Conservation (phyloP, 2,113 vertebrate genomes). For the Engystomops pustulosus region DNA sequence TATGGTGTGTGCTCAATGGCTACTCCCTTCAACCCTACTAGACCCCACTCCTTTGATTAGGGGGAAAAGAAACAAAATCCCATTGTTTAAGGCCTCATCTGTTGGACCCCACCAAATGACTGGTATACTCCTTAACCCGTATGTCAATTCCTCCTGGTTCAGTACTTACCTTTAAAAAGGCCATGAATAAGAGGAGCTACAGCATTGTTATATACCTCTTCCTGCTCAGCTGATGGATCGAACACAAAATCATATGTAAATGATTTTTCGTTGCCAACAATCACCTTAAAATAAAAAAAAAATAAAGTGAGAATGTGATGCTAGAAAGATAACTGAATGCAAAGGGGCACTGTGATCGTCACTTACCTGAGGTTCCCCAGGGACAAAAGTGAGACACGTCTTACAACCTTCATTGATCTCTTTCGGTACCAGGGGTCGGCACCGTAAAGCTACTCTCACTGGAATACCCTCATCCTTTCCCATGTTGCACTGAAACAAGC, state of each 20-base stretch:
- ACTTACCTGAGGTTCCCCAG: constrained; percentile 86
- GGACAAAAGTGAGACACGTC: constrained; percentile 87
- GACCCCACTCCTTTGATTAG: no score
- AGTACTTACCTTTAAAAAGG: constrained; percentile 88
- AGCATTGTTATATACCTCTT: constrained; percentile 86
- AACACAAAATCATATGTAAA: constrained; percentile 96
- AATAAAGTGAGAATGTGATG: neutral
- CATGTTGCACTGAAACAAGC: constrained; percentile 13
- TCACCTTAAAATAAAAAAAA: constrained; percentile 75
- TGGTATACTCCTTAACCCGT: neutral
- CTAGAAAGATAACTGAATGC: neutral
- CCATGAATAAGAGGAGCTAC: constrained; percentile 84
- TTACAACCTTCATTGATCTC: constrained; percentile 90
- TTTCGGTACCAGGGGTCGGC: constrained; percentile 87
- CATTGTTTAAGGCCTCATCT: no score
- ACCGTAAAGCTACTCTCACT: constrained; percentile 89
- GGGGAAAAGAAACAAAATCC: no score
- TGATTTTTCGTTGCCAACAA: constrained; percentile 87
- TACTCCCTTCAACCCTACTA: no score
- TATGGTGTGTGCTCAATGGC: no score
- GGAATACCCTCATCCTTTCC: constrained; percentile 85
- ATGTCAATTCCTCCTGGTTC: neutral
- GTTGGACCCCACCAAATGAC: no score
- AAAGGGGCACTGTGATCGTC: neutral
- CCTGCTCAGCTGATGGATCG: constrained; percentile 89